Base-by-base conservation (phyloP, 1,140 invertebrate genomes). In the Drosophila grimshawi region DNA sequence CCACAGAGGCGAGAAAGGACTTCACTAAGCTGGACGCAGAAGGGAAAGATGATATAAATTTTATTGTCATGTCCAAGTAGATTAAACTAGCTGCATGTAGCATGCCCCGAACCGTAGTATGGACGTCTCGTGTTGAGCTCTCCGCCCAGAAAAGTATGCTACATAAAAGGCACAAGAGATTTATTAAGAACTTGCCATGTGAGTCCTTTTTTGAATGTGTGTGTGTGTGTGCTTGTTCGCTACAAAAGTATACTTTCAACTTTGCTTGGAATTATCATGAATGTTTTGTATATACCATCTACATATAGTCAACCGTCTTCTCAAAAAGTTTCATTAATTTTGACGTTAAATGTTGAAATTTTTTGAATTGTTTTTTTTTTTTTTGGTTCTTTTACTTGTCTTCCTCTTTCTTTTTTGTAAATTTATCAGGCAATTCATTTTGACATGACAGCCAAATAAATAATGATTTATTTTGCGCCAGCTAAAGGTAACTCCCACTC, bases 31-130 rank as follows among this genome's bases (percentile, higher is more conserved):
- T 78, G 78, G 39, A 43, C 39, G 57, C 66, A 37, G 53, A 80
- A 67, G 69, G 78, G 48, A 76, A 85, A 89, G 80, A 89, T 89
- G 85, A 89, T 89, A 89, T 89, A 89, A 89, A 89, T 89, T 89
- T 89, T 89, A 89, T 89, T 89, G 85, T 89, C 85, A 89, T 89
- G 85, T 89, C 80, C 85, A 89, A 89, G 85, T 89, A 89, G 85
- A 89, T 89, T 89, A 89, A 89, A 89, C 85, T 89, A 89, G 85
- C 85, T 89, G 78, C 83, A 88, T 82, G 68, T 71, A 39, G 56
- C 64, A 46, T 56, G 45, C 59, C 60, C 53, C 45, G 49, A 51
- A 33, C 55, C 62, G 49, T 41, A 53, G 63, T 51, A 57, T 10
- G 30, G 51, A 43, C 55, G 27, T 30, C 7, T 27, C 27, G 62